Evolutionary conservation across 1,140 invertebrate genomes (phyloP).

Genomic region (Psilanteris sp.): DNA sequence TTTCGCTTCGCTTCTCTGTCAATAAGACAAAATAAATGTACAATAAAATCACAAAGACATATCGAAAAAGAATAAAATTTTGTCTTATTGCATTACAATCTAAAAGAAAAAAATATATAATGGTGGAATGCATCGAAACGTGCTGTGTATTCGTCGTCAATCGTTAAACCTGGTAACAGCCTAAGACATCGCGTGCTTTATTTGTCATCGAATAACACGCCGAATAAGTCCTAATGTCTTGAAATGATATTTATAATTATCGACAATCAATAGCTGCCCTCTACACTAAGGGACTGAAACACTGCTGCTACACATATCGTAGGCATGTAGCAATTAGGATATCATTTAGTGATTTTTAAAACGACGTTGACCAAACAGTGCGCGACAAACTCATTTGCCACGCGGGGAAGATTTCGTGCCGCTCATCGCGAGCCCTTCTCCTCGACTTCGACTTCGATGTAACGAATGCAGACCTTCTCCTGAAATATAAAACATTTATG

Average conservation of each 20-base stretch:
- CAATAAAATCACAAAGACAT: constrained; percentile 67
- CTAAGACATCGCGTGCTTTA: constrained; percentile 60
- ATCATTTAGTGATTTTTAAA: constrained; percentile 69
- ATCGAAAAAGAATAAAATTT: constrained; percentile 25
- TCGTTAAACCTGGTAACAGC: constrained; percentile 23
- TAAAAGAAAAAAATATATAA: constrained; percentile 64
- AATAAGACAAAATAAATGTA: constrained; percentile 60
- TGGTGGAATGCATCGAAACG: constrained; percentile 71
- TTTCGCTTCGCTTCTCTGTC: constrained; percentile 20
- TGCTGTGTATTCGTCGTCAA: constrained; percentile 18
- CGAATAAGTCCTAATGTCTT: constrained; percentile 55
- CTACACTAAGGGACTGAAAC: constrained; percentile 74
- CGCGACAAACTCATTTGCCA: constrained; percentile 69
- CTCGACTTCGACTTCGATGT: constrained; percentile 77
- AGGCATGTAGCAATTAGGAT: constrained; percentile 76
- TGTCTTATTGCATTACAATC: constrained; percentile 33
- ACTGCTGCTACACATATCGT: constrained; percentile 74
- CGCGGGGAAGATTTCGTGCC: constrained; percentile 72
- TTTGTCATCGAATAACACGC: constrained; percentile 54
- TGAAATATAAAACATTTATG: constrained; percentile 50
- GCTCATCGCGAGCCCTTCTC: constrained; percentile 72
- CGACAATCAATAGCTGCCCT: constrained; percentile 75
- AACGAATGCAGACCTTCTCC: constrained; percentile 77
- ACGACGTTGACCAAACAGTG: constrained; percentile 57
- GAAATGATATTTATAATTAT: constrained; percentile 68